A percentile compares a stretch with the other conserved stretches of the same genome.
Conservation (phyloP, 2,888 invertebrate genomes). For the Penaeus monodon region DNA sequence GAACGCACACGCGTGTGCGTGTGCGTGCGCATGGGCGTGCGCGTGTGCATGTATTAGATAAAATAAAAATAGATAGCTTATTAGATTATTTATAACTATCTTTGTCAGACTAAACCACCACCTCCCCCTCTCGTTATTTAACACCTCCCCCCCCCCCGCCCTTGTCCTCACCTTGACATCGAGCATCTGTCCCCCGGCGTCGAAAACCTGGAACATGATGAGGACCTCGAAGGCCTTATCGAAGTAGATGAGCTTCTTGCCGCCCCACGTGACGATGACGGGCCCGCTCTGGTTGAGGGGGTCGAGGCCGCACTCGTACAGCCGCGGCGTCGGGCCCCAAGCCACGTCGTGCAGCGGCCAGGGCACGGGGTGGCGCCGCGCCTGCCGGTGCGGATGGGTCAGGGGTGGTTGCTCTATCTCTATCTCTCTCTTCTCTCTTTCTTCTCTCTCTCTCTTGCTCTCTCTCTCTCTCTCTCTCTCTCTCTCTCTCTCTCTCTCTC, state of each 20-base stretch:
- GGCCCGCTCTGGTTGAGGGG: constrained; percentile 67
- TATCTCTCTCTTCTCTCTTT: too few species aligned
- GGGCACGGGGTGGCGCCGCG: constrained; percentile 57
- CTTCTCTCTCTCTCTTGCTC: too few species aligned
- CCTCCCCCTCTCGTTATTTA: too few species aligned
- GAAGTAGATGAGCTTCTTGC: constrained; percentile 66
- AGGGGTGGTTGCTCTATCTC: too few species aligned
- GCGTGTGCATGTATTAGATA: too few species aligned
- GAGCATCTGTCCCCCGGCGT: constrained; percentile 55
- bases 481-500: too few species aligned
- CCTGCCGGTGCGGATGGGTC: constrained; percentile 2
- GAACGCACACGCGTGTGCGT: too few species aligned
- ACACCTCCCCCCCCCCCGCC: neutral
- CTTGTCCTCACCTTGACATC: constrained; percentile 55
- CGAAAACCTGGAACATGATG: constrained; percentile 65
- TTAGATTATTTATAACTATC: too few species aligned
- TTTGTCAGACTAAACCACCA: too few species aligned
- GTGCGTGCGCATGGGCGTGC: too few species aligned
- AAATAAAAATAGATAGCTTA: too few species aligned
- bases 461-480: too few species aligned
- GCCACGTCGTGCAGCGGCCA: constrained; percentile 67
- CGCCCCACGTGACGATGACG: constrained; percentile 67
- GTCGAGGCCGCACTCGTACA: constrained; percentile 67
- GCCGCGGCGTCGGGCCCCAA: constrained; percentile 68
- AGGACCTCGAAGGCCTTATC: constrained; percentile 64